Base-by-base conservation (phyloP, 2,797 vertebrate species). In the Pelochelys cantorii region DNA sequence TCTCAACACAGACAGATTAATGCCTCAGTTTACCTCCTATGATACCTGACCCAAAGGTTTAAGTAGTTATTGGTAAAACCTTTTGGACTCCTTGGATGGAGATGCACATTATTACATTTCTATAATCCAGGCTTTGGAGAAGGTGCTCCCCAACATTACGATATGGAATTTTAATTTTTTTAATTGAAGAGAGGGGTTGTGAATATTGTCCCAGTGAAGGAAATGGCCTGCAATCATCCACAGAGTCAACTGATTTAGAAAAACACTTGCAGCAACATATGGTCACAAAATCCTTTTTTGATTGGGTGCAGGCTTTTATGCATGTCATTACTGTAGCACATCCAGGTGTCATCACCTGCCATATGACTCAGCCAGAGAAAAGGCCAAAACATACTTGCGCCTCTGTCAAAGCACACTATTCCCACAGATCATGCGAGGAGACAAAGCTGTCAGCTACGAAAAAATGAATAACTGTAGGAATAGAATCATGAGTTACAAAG, bases 241-340 rank as follows among this genome's bases (percentile, higher is more conserved):
- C 29, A 88, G 83, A 71, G 75, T 90, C 71, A 94, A 42, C 68
- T 77, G 62, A 87, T 92, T 93, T 93, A 90, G 29, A 90, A 90
- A 81, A 92, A 75, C 37, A 84, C 53, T 86, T 55, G 62, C 8
- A 87, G 22, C 0, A 1, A 77, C 84, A 27, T 59, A 27, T 56
- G 55, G 77, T 31, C 83, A 83, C 42, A 92, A 90, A 87, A 86
- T 93, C 90, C 55, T 48, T 86, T 11, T 77, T 91, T 0, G 65
- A 80, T 81, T 1, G 1, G 27, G 53, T 55, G 8, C 1, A 14
- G 59, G 90, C 37, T 81, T 77, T 37, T 5, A 20, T 22, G 31
- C 27, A 17, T 0, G 0, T 62, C 57, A 31, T 5, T 87, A 23
- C 65, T 85, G 74, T 29, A 62, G 27, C 54, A 86, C 74, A 27